Conservation (phyloP, 1,140 invertebrate genomes). For the Cydia amplana region DNA sequence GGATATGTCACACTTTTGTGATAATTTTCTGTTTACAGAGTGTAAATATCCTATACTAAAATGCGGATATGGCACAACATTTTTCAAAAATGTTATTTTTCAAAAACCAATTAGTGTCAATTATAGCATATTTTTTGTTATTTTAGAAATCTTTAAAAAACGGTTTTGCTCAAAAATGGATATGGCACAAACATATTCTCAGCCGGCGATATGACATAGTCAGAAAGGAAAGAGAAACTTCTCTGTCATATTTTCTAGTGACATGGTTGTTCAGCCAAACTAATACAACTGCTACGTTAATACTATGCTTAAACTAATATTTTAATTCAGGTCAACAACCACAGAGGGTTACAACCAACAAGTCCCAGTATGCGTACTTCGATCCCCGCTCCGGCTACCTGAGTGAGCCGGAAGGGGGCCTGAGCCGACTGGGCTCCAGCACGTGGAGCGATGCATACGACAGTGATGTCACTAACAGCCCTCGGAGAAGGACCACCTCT, state of each 20-base stretch:
- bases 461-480: constrained; percentile 67
- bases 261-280: background rate
- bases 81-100: no score
- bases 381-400: constrained; percentile 76
- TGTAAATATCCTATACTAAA: no score
- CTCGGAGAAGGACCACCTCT: constrained; percentile 67
- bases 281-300: background rate
- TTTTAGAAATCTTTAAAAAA: no score
- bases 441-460: constrained; percentile 74
- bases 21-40: no score
- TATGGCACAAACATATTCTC: no score
- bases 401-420: constrained; percentile 75
- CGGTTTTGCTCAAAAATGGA: no score
- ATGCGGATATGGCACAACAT: no score
- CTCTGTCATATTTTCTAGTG: background rate
- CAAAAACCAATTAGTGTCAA: no score
- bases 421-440: constrained; percentile 54
- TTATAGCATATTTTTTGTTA: no score
- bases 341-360: constrained; percentile 62
- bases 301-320: background rate
- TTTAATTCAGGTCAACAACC: constrained; percentile 58
- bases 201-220: no score
- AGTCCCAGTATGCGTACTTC: constrained; percentile 77
- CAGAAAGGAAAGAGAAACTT: background rate
- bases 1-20: no score